Evolutionary conservation across 2,113 vertebrate genomes (phyloP), one percentile per base, ranked within the genome.

Genomic region (Ailuropoda melanoleuca): DNA sequence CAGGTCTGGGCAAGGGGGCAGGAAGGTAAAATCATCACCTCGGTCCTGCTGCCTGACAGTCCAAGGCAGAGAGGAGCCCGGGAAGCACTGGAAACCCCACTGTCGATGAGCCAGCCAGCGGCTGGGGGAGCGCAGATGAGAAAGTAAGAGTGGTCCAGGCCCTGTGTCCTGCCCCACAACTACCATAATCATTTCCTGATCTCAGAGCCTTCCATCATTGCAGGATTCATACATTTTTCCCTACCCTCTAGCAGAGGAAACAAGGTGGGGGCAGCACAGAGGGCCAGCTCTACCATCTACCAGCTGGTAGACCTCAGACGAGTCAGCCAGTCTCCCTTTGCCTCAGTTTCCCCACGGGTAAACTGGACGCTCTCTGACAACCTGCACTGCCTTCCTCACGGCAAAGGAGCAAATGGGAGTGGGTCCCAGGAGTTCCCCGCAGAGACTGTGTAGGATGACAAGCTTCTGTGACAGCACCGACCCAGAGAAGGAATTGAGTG

Each of bases 41-140:
- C 19, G 3, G 11, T 58, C 60, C 37, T 1, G 6, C 9, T 1
- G 10, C 24, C 43, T 4, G 48, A 60, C 4, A 34, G 18, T 9
- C 26, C 60, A 58, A n/a, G 26, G 74, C 90, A n/a, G 43, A 64
- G 43, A 80, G 39, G 34, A 48, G n/a, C 18, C 29, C 1, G 13
- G 55, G 0, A 34, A 31, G 8, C 14, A 6, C 34, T 21, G 34
- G n/a, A 39, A 39, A 66, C 34, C 60, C 34, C 10, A 55, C 26
- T 34, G 15, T 4, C 83, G 17, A 31, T 6, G 18, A 74, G n/a
- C 0, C 19, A 58, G 75, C 12, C 29, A 7, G 5, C 0, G 3
- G 34, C 0, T 34, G 39, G 48, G 29, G 8, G 10, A 84, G 39
- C 17, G 62, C 34, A 68, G 1, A 15, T 66, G 26, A 46, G 46